Evolutionary conservation across 2,888 invertebrate genomes (phyloP), one percentile per base, ranked within the genome.

Genomic region (Chelonus formosanus): DNA sequence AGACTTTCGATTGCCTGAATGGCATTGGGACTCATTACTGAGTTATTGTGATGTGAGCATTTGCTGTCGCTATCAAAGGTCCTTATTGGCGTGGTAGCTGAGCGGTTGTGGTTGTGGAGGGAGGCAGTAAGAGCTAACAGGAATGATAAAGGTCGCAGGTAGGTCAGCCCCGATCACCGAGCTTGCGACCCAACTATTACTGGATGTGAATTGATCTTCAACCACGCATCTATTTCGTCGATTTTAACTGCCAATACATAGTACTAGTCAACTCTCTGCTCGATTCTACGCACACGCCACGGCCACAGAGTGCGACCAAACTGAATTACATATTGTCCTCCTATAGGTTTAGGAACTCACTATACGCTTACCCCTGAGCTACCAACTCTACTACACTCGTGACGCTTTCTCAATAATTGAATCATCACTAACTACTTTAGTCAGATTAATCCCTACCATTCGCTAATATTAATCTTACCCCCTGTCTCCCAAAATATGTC

Each of bases 301-400:
- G 58, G 44, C 50, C 10, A 73, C 65, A 66, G 68, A 65, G 64
- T 65, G 63, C 65, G 55, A 72, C 74, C 75, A 80, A 80, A 81
- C 79, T 80, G 78, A 80, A 80, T 80, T 80, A 81, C 80, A 78
- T 73, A 74, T 72, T 70, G 70, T 69, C 65, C 67, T 69, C 65
- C 68, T 20, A 20, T 55, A 59, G 59, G 59, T 43, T 34, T 47
- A 8, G 58, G 31, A 40, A 58, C 59, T 56, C 50, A 61, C 59
- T 47, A 31, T 34, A 45, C 50, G n/a, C 61, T 40, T 34, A 52
- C 52, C 8, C 52, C 34, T 20, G 20, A 32, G 34, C 52, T 52
- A 8, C 34, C 31, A 52, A 34, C 34, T 52, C 32, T 32, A 52
- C 45, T 40, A 70, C 70, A 70, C 63, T 67, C 55, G 65, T 67